Evolutionary conservation across 2,888 invertebrate genomes (phyloP).

Genomic region (Craniophora ligustri): DNA sequence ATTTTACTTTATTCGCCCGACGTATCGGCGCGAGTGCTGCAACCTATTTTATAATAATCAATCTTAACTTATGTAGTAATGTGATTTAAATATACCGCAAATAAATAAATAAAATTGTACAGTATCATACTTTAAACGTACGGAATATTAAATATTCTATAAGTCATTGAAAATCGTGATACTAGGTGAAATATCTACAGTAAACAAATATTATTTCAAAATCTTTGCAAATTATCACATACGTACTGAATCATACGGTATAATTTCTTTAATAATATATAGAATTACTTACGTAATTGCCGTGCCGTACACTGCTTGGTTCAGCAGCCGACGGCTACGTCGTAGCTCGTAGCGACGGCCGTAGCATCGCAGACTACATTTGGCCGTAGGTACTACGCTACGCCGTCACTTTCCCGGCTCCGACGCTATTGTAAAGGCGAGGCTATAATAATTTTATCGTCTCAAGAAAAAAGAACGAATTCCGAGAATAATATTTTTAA

Average conservation of each 20-base stretch:
- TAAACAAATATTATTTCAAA: too few species aligned
- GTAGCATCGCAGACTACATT: conserved; percentile 30
- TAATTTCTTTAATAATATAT: conserved; percentile 24
- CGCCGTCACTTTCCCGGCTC: too few species aligned
- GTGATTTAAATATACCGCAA: not conserved
- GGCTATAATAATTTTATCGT: conserved; percentile 1
- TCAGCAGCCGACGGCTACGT: conserved; percentile 50
- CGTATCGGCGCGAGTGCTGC: conserved; percentile 13
- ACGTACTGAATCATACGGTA: conserved; percentile 1
- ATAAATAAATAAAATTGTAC: too few species aligned
- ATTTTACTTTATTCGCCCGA: not conserved
- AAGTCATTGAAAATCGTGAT: too few species aligned
- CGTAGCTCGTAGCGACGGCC: conserved; percentile 43
- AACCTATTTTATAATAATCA: not conserved
- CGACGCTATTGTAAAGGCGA: conserved; percentile 25
- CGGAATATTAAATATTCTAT: too few species aligned
- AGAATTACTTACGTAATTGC: conserved; percentile 20
- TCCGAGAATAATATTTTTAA: too few species aligned
- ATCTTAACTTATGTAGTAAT: not conserved
- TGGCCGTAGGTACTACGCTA: too few species aligned
- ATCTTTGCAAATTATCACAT: not conserved
- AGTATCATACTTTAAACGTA: too few species aligned
- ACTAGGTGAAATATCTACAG: too few species aligned
- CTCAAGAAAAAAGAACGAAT: not conserved
- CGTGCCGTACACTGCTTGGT: not conserved